Evolutionary conservation across 2,113 vertebrate species (phyloP).

Genomic region (Hucho hucho): DNA sequence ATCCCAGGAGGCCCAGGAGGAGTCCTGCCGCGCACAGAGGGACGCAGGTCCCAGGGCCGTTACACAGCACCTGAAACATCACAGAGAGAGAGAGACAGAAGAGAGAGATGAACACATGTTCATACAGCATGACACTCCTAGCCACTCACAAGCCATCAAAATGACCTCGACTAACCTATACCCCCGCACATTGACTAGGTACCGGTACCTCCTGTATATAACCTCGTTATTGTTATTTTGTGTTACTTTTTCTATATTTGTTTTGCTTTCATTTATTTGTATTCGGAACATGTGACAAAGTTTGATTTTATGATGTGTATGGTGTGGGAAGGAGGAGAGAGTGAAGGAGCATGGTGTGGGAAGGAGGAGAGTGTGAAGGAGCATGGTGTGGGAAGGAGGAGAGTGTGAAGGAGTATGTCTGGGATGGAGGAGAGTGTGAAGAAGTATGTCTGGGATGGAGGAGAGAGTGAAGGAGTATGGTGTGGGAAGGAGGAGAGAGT

Average conservation of each 20-base stretch:
- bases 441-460: background rate
- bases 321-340: background rate
- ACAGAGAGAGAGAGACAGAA: conserved; percentile 25
- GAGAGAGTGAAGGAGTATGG: no score
- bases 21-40: conserved; percentile 85
- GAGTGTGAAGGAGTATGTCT: background rate
- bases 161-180: background rate
- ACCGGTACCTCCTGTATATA: no score
- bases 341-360: background rate
- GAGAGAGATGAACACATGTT: background rate
- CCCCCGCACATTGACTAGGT: no score
- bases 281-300: no score
- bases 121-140: background rate
- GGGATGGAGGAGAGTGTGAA: background rate
- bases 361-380: background rate
- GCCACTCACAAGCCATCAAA: background rate
- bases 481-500: background rate
- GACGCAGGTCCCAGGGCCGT: conserved; percentile 94
- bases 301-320: no score
- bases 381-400: background rate
- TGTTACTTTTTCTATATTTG: no score
- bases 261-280: no score
- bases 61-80: conserved; percentile 89
- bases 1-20: conserved; percentile 71
- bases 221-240: no score